These are phyloP conservation scores for Sula dactylatra DNA, from an alignment of 2,113 vertebrate species.

Conservation along the genomic window DNA sequence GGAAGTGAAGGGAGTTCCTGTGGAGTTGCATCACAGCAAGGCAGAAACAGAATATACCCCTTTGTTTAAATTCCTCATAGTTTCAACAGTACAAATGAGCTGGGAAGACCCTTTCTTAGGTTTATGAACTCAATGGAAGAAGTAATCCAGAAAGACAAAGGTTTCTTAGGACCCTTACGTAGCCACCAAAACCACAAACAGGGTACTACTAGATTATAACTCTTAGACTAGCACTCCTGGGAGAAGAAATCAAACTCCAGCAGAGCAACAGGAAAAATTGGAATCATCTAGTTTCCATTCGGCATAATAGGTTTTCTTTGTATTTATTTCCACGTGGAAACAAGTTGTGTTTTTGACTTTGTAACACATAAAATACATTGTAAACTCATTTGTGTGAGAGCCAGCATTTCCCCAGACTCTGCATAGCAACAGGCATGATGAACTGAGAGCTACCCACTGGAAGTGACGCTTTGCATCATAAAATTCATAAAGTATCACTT, in stretches of 20 bases:
- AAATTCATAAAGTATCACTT: not conserved
- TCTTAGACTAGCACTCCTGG: not conserved
- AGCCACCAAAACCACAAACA: not conserved
- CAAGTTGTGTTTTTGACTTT: not conserved
- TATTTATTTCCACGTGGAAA: slow-evolving; percentile 13
- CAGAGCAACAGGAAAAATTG: not conserved
- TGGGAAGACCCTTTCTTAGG: not conserved
- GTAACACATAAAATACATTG: not conserved
- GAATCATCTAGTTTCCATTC: not conserved
- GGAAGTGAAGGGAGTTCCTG: not conserved
- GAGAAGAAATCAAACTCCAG: not conserved
- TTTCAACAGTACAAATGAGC: not conserved
- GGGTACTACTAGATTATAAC: not conserved
- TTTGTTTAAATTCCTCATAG: not conserved
- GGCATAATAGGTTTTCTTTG: not conserved
- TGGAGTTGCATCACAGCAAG: not conserved
- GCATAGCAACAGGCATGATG: not conserved
- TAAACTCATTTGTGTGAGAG: not conserved
- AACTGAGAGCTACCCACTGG: not conserved
- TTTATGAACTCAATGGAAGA: not conserved
- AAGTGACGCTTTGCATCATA: not conserved
- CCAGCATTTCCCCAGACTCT: not conserved
- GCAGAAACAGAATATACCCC: not conserved
- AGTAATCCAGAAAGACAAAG: not conserved
- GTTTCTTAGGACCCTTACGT: not conserved